A percentile compares a stretch with the other conserved stretches of the same genome.
Conservation (phyloP, 1,140 invertebrate genomes). For the Anagrus nilaparvatae region DNA sequence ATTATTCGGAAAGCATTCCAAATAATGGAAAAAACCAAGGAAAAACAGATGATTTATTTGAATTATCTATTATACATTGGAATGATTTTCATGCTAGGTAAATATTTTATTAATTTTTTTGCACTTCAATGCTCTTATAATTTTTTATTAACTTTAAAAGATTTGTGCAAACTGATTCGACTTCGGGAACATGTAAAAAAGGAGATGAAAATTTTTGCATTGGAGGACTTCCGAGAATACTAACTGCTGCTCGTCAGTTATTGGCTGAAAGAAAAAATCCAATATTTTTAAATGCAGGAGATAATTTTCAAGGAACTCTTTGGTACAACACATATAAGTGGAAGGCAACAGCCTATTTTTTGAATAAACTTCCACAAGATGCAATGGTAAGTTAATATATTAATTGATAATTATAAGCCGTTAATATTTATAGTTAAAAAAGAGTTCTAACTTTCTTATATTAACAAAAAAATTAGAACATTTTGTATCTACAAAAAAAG, state of each 20-base stretch:
- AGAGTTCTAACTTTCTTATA: too few relatives aligned
- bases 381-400: conserved; percentile 55
- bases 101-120: conserved; percentile 14
- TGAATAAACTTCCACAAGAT: conserved; percentile 69
- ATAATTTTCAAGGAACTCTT: conserved; percentile 76
- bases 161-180: conserved; percentile 57
- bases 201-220: conserved; percentile 40
- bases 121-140: neutral
- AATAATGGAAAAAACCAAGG: too few relatives aligned
- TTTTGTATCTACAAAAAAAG: neutral
- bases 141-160: conserved; percentile 29
- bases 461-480: too few relatives aligned
- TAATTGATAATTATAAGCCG: too few relatives aligned
- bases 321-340: conserved; percentile 73
- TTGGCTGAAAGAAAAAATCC: conserved; percentile 43
- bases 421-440: too few relatives aligned
- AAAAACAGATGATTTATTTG: conserved; percentile 36
- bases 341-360: conserved; percentile 62
- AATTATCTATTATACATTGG: conserved; percentile 64
- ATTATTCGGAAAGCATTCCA: too few relatives aligned
- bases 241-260: conserved; percentile 43
- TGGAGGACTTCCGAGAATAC: conserved; percentile 65
- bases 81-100: conserved; percentile 75
- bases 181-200: conserved; percentile 49
- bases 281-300: conserved; percentile 71